Percentiles rank a stretch among this genome's conserved stretches.
Conservation (phyloP, 2,797 vertebrate genomes). For the Chaetodon trifasciatus region DNA sequence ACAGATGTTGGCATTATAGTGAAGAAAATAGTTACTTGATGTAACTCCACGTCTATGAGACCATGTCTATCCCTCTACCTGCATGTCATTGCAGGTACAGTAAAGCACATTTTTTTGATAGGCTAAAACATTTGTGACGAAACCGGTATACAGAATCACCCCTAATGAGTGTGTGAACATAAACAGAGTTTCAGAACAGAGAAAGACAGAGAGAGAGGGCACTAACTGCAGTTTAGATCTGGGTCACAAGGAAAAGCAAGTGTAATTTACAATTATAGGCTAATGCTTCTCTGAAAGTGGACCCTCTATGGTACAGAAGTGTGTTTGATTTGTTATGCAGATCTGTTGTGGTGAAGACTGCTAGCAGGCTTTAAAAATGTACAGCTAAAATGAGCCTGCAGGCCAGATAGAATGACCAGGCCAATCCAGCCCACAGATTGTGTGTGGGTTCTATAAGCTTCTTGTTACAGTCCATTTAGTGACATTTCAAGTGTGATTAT, state of each 20-base stretch:
- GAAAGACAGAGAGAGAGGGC: too few relatives aligned
- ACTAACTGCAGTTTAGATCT: background rate
- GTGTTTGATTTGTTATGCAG: background rate
- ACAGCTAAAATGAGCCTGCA: slow-evolving; percentile 11
- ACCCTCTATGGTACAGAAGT: background rate
- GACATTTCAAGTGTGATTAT: slow-evolving; percentile 18
- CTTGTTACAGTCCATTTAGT: slow-evolving; percentile 29
- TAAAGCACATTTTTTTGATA: too few relatives aligned
- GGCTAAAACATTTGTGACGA: too few relatives aligned
- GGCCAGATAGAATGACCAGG: slow-evolving; percentile 20
- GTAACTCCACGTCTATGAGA: too few relatives aligned
- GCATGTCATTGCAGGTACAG: too few relatives aligned
- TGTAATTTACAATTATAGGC: background rate
- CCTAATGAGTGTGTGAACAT: too few relatives aligned
- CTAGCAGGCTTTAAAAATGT: background rate
- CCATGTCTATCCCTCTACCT: too few relatives aligned
- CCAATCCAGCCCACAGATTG: slow-evolving; percentile 18
- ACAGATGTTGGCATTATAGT: too few relatives aligned
- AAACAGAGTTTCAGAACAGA: too few relatives aligned
- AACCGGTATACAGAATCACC: too few relatives aligned
- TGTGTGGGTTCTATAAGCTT: slow-evolving; percentile 31
- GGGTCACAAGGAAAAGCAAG: background rate
- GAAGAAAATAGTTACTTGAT: too few relatives aligned
- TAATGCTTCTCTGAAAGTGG: background rate
- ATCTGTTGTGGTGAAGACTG: background rate